Percentiles rank a stretch among this genome's conserved stretches.
Conservation (phyloP, 2,797 vertebrate species). For the Rhinoraja longicauda region DNA sequence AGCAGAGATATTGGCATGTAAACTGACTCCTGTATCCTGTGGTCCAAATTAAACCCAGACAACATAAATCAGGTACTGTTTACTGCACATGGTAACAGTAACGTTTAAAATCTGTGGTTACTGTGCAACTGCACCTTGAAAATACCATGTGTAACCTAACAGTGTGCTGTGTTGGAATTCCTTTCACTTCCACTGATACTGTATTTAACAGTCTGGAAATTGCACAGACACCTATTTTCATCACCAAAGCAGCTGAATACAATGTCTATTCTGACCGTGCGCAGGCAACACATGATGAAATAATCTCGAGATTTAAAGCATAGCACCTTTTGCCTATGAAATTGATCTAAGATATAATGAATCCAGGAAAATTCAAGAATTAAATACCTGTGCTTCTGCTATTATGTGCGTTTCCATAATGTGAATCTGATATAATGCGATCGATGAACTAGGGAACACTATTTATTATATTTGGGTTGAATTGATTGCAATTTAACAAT, state of each 20-base stretch:
- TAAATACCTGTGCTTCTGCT: background rate
- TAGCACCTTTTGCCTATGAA: background rate
- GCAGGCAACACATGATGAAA: background rate
- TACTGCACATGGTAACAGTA: background rate
- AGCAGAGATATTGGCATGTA: background rate
- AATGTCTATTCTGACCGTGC: background rate
- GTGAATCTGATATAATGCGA: too few species aligned
- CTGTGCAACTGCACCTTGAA: constrained; percentile 3
- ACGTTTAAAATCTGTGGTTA: background rate
- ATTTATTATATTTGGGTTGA: too few species aligned
- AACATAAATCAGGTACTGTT: background rate
- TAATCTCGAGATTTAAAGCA: background rate
- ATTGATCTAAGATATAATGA: background rate
- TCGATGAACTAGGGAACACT: too few species aligned
- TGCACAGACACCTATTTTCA: background rate
- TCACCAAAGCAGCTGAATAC: background rate
- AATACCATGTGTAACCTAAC: background rate
- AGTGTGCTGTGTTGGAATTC: background rate
- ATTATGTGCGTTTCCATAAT: too few species aligned
- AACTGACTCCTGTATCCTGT: background rate
- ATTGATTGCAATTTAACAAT: too few species aligned
- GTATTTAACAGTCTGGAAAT: background rate
- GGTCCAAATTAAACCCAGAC: background rate
- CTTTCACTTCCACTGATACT: background rate
- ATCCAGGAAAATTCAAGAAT: background rate